Evolutionary conservation across 2,113 vertebrate species (phyloP), one percentile per base, ranked within the genome.

Genomic region (Plecturocebus donacophilus): DNA sequence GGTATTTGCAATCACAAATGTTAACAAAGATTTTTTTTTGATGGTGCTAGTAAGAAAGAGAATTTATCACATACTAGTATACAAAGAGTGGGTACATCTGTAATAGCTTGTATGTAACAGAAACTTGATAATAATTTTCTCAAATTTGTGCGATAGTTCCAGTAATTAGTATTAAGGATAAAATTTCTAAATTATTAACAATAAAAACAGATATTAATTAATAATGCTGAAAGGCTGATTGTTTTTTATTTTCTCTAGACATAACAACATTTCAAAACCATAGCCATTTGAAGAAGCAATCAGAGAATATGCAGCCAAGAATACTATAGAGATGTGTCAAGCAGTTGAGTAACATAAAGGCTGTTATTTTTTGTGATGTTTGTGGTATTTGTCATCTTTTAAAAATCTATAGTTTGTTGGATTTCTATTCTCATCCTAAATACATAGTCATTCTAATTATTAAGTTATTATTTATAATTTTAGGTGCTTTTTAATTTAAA

Each of bases 401-500:
- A 9, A 87, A 95, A 81, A 66, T 90, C 35, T 71, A 52, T 49
- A 30, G 47, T 82, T 81, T 94, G 42, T 89, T 88, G 49, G 4
- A 96, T 87, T 96, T 96, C 87, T 96, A 81, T 71, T 89, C 54
- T 94, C 6, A 68, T 82, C 88, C 30, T 68, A 91, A 96, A 91
- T 93, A 87, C 92, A 92, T 81, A 96, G 76, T 56, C 56, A 77
- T 91, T 85, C 20, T 77, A n/a, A 38, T 71, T 73, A 56, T 25
- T 80, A 87, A 83, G n/a, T 70, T 92, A 14, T 47, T 38, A 81
- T 81, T 96, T 90, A 76, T 75, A 96, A 87, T 75, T 95, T 95
- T 52, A 61, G 58, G 4, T 61, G 25, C 17, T 11, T 58, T 13
- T 70, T 84, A 42, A 10, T n/a, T n/a, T n/a, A 58, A 23, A 56